Conservation (phyloP, 2,888 invertebrate species). For the Epirrita christyi region DNA sequence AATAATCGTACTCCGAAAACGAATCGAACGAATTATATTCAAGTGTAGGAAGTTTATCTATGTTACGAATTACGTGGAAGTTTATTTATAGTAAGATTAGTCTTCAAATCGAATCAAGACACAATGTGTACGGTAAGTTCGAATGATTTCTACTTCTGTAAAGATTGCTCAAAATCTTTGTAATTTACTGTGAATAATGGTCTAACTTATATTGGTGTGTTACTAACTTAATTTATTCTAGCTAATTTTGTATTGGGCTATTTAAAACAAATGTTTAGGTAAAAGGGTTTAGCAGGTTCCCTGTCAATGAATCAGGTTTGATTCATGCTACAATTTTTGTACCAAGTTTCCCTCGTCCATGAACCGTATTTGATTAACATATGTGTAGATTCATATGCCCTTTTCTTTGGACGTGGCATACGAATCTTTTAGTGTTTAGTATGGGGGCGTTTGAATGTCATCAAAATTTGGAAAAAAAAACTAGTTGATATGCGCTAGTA, state of each 20-base stretch:
- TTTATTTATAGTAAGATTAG: neutral
- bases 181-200: conserved; percentile 60
- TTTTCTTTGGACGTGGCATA: too few relatives aligned
- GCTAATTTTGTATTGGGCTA: conserved; percentile 30
- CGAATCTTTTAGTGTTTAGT: too few relatives aligned
- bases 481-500: too few relatives aligned
- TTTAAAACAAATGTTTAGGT: conserved; percentile 35
- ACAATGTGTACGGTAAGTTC: neutral
- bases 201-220: conserved; percentile 47
- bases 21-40: conserved; percentile 6
- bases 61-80: conserved; percentile 1
- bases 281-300: conserved; percentile 18
- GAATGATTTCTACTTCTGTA: conserved; percentile 36
- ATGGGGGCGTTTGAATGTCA: too few relatives aligned
- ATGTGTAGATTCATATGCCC: too few relatives aligned
- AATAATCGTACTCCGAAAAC: conserved; percentile 4
- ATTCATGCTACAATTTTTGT: too few relatives aligned
- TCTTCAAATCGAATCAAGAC: conserved; percentile 15
- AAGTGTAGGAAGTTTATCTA: conserved; percentile 4
- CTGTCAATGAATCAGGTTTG: too few relatives aligned
- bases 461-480: too few relatives aligned
- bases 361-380: too few relatives aligned
- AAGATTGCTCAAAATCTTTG: conserved; percentile 65
- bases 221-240: conserved; percentile 32
- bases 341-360: too few relatives aligned